Base-by-base conservation (phyloP, 2,888 invertebrate species). In the Pyrochroa serraticornis region DNA sequence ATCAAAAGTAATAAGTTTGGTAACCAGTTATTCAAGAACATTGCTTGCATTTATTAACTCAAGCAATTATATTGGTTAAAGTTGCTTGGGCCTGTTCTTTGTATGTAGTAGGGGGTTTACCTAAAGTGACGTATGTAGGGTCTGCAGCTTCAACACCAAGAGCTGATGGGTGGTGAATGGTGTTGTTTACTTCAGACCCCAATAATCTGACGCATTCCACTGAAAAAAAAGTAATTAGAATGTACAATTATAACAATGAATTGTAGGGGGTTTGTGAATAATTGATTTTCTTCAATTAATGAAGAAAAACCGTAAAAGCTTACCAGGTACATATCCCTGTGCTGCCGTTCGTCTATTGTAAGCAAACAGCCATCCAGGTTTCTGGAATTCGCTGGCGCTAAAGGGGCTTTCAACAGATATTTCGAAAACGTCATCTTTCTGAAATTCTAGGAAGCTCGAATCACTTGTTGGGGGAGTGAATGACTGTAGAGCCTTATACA, bases 311-410 rank as follows among this genome's bases (percentile, higher is more conserved):
- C 14, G 9, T 41, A 44, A 30, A 52, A 53, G 64, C 60, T 68
- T 75, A 78, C 81, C 77, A 68, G 79, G 79, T 53, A 81, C 76
- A 67, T 79, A 80, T 62, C 81, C 81, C 66, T 71, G 69, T 45
- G 70, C 69, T 47, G 75, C 74, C 9, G 80, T 80, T 51, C 80
- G 73, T 61, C 77, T 71, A 66, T 80, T 80, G 59, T 76, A 77
- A 33, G 80, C 81, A 62, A 74, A 75, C 33, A 81, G 65, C 75
- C 79, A 77, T 32, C 79, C 80, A 48, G 75, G 75, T 50, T 71
- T 69, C 66, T 74, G 66, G 62, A 71, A 67, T 56, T 74, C 70
- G 36, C 57, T 71, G 37, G 65, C 67, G 39, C 67, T 62, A 63
- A 76, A 75, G 22, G 75, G 74, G 37, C 75, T 72, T 50, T 75